phyloP scores from a whole-genome alignment of 2,113 vertebrate species.

The Phylloscopus whistleri region DNA sequence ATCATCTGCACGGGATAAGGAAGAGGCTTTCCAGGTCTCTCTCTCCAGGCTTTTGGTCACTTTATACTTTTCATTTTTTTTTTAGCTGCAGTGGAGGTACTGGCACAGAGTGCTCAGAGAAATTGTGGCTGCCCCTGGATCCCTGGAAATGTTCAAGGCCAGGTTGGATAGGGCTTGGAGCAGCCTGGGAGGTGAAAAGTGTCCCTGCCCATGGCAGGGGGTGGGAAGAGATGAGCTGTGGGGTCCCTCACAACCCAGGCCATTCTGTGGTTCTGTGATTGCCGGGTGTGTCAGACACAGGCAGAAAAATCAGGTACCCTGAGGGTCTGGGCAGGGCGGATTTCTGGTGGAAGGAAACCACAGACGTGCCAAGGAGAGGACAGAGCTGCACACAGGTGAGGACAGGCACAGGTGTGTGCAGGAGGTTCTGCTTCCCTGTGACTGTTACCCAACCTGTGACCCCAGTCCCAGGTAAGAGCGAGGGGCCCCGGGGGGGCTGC shows the following conservation, averaged over 20 bases:
- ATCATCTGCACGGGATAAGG: not conserved
- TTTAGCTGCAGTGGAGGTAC: no score
- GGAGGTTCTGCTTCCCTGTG: no score
- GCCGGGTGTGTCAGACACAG: not conserved
- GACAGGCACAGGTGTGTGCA: rapidly evolving
- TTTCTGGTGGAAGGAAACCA: rapidly evolving
- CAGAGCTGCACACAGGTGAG: rapidly evolving
- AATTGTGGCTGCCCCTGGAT: not conserved
- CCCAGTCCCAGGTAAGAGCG: rapidly evolving
- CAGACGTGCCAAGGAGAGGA: not conserved
- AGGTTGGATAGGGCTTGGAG: rapidly evolving
- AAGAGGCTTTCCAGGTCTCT: not conserved
- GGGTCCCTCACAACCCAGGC: no score
- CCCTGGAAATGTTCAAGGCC: not conserved
- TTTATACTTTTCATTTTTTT: not conserved
- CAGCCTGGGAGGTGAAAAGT: not conserved
- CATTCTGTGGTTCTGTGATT: not conserved
- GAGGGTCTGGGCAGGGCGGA: rapidly evolving
- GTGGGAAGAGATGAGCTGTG: not conserved
- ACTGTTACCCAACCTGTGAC: rapidly evolving
- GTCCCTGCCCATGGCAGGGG: not conserved
- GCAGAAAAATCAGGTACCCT: not conserved
- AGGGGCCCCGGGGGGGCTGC: not conserved
- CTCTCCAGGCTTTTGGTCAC: not conserved
- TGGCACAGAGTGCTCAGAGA: not conserved